Conservation (phyloP, 2,797 vertebrate genomes). For the Vultur gryphus region DNA sequence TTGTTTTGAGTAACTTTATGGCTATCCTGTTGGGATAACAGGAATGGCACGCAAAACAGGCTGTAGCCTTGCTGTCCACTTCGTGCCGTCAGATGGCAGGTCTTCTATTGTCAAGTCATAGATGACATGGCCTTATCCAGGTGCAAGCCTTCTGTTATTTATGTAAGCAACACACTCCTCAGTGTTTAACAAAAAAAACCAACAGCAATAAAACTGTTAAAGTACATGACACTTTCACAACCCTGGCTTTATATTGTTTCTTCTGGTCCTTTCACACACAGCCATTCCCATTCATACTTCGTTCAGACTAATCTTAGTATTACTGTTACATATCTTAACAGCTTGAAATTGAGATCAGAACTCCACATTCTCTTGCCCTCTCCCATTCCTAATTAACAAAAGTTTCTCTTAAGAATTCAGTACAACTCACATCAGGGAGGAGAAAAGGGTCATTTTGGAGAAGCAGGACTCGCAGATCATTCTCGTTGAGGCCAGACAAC, state of each 20-base stretch:
- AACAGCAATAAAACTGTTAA: no score
- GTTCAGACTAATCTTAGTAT: not conserved
- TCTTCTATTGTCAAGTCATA: not conserved
- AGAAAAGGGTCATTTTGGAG: conserved; percentile 88
- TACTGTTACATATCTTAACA: not conserved
- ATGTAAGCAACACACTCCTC: not conserved
- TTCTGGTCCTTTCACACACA: not conserved
- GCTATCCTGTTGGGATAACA: not conserved
- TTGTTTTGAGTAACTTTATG: not conserved
- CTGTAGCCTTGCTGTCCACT: not conserved
- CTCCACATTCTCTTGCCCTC: not conserved
- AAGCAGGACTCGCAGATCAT: conserved; percentile 84
- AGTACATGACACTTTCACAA: not conserved
- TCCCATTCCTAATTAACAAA: not conserved
- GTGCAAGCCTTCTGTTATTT: not conserved
- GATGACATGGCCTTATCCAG: not conserved
- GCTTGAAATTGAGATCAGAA: not conserved
- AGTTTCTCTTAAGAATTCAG: not conserved
- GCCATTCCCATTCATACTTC: not conserved
- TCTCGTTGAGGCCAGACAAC: conserved; percentile 77
- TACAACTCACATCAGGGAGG: conserved; percentile 84
- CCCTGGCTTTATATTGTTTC: not conserved
- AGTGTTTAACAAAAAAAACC: no score
- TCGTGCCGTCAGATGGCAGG: not conserved
- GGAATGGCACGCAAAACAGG: not conserved